Conservation (phyloP, 2,888 invertebrate species). For the Cheilosia vernalis region DNA sequence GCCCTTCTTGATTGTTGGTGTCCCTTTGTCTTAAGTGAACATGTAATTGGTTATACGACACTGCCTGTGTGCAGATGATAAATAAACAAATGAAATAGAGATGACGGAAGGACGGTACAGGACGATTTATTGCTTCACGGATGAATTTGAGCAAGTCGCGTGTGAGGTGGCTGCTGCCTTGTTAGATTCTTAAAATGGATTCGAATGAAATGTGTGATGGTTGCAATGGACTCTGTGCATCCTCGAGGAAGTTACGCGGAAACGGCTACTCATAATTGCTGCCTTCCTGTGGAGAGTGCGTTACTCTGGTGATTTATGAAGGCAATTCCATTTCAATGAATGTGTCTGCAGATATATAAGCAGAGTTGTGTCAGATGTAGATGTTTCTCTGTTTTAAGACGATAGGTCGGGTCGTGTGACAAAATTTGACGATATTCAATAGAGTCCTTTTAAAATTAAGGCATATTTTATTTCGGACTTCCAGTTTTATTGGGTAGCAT, state of each 20-base stretch:
- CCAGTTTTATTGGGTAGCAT: too few relatives aligned
- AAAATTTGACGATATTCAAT: neutral
- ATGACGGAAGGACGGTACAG: constrained; percentile 25
- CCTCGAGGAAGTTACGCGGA: constrained; percentile 50
- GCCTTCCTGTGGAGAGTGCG: constrained; percentile 43
- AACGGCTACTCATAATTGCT: constrained; percentile 61
- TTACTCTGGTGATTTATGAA: constrained; percentile 60
- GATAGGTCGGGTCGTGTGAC: neutral
- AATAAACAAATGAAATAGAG: constrained; percentile 33
- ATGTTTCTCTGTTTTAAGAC: too few relatives aligned
- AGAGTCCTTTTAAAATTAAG: too few relatives aligned
- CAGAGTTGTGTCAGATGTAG: constrained; percentile 8
- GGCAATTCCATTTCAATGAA: constrained; percentile 17
- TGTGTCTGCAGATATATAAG: neutral
- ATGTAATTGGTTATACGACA: constrained; percentile 67
- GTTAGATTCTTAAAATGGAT: neutral
- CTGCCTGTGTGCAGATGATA: constrained; percentile 21
- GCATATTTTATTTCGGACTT: too few relatives aligned
- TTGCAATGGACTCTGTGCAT: neutral
- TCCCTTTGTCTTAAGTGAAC: constrained; percentile 59
- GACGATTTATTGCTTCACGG: constrained; percentile 33
- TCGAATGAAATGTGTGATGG: constrained; percentile 17
- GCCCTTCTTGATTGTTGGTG: constrained; percentile 23
- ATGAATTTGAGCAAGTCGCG: constrained; percentile 20
- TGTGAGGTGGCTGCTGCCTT: constrained; percentile 1